A percentile compares a stretch with the other conserved stretches of the same genome.
Evolutionary conservation across 35 echinoderm and acorn worm species (phyloP).

Genomic region (Apostichopus japonicus): DNA sequence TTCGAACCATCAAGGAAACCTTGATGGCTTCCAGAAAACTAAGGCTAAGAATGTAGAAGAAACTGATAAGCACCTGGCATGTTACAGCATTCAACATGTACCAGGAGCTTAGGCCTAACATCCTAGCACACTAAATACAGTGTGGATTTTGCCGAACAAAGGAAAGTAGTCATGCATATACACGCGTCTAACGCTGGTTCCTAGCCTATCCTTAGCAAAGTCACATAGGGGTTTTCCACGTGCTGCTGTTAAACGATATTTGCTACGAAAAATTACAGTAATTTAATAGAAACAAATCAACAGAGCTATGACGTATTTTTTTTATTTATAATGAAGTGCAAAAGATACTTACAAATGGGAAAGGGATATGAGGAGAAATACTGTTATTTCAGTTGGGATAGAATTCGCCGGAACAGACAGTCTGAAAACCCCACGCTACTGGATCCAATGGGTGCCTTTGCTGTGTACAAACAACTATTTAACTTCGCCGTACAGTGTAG

Average conservation of each 20-base stretch:
- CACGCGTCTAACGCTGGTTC: no score
- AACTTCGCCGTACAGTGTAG: not conserved
- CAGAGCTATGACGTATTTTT: not conserved
- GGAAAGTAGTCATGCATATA: not conserved
- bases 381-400: not conserved
- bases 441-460: not conserved
- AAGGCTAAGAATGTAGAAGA: no score
- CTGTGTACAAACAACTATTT: not conserved
- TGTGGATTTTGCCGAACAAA: not conserved
- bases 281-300: not conserved
- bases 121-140: not conserved
- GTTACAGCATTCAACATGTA: no score
- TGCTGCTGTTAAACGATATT: not conserved
- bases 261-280: not conserved
- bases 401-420: not conserved
- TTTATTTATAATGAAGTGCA: not conserved
- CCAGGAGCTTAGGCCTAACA: no score
- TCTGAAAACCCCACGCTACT: conserved; percentile 35
- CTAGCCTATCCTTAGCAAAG: no score
- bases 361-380: not conserved
- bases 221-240: not conserved
- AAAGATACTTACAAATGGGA: not conserved
- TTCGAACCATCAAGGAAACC: no score
- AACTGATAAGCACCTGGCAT: no score
- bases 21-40: no score